Conservation (phyloP, 2,888 invertebrate species). For the Dioctria linearis region DNA sequence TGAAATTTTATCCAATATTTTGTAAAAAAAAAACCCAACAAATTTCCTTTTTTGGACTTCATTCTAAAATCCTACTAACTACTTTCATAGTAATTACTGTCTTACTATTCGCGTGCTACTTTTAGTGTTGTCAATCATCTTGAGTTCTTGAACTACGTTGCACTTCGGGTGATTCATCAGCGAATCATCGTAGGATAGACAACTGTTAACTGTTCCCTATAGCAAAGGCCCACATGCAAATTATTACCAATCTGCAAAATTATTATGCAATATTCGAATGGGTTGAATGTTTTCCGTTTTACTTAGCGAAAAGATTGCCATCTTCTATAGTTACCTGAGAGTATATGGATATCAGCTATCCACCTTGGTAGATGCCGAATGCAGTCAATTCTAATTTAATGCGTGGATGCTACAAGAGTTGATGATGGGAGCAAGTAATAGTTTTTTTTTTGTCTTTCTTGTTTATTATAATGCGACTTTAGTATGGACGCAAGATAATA, state of each 20-base stretch:
- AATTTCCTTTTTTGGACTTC: neutral
- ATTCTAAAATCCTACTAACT: neutral
- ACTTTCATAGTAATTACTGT: neutral
- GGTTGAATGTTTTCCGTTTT: constrained; percentile 44
- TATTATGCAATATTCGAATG: constrained; percentile 45
- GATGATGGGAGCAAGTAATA: neutral
- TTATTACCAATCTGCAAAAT: constrained; percentile 31
- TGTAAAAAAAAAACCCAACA: neutral
- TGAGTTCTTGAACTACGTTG: constrained; percentile 33
- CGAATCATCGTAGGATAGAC: constrained; percentile 41
- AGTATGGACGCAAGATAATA: neutral
- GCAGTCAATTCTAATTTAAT: constrained; percentile 27
- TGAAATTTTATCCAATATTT: constrained; percentile 4
- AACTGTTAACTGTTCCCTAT: constrained; percentile 18
- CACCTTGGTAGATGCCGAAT: constrained; percentile 4
- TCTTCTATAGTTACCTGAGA: neutral
- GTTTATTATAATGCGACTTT: too few species aligned
- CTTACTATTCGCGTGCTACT: constrained; percentile 19
- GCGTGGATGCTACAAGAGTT: constrained; percentile 32
- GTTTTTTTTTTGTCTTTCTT: neutral
- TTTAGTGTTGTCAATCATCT: constrained; percentile 44
- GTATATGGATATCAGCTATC: too few species aligned
- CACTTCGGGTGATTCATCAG: constrained; percentile 41
- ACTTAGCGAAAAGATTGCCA: constrained; percentile 34
- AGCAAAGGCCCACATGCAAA: constrained; percentile 44